Conservation (phyloP, 2,888 invertebrate species). For the Tenodera sinensis region DNA sequence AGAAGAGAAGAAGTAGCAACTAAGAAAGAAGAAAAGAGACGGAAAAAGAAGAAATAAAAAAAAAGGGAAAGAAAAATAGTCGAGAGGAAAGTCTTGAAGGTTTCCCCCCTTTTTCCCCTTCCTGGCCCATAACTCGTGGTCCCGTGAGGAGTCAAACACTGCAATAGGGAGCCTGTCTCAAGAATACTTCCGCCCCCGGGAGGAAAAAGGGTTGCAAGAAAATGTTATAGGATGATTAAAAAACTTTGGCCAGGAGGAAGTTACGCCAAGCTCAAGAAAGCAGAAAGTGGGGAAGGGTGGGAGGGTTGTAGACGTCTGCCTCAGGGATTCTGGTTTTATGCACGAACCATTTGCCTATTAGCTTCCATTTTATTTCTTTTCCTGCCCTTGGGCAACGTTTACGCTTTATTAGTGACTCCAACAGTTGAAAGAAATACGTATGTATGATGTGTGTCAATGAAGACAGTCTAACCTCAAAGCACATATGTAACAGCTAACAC, state of each 20-base stretch:
- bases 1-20: conserved; percentile 5
- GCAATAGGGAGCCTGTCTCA: not conserved
- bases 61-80: conserved; percentile 19
- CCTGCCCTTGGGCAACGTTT: not conserved
- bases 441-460: too few relatives aligned
- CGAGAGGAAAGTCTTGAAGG: conserved; percentile 19
- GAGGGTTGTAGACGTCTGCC: not conserved
- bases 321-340: not conserved
- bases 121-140: conserved; percentile 12
- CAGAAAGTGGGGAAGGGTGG: not conserved
- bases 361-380: not conserved
- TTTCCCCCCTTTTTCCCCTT: conserved; percentile 1
- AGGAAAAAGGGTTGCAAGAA: not conserved
- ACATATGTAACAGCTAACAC: too few relatives aligned
- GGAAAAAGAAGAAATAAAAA: conserved; percentile 1
- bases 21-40: not conserved
- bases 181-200: not conserved
- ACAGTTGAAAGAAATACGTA: not conserved
- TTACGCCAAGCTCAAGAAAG: not conserved
- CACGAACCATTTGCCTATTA: not conserved
- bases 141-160: conserved; percentile 13
- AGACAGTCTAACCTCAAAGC: too few relatives aligned
- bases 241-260: not conserved
- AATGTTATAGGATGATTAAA: not conserved
- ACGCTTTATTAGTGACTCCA: not conserved